Conservation (phyloP, 2,797 vertebrate species). For the Macroramphosus scolopax region DNA sequence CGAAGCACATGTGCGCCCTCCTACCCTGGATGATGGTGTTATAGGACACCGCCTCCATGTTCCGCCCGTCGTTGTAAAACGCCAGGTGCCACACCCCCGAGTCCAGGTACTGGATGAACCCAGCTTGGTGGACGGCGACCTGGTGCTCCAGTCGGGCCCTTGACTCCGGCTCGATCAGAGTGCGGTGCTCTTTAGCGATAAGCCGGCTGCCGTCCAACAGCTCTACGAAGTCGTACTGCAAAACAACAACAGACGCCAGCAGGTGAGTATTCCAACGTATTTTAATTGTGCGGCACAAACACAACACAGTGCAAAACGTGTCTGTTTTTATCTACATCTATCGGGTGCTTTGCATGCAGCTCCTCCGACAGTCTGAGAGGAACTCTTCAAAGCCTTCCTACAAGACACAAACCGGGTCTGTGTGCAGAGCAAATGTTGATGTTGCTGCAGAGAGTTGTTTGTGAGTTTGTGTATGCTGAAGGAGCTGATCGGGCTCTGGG, state of each 20-base stretch:
- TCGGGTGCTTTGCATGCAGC: constrained; percentile 33
- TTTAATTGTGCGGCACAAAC: too few species aligned
- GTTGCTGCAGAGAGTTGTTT: constrained; percentile 57
- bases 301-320: too few species aligned
- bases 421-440: constrained; percentile 55
- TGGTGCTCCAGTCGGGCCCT: constrained; percentile 80
- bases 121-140: constrained; percentile 90
- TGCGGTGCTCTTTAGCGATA: constrained; percentile 89
- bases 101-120: constrained; percentile 97
- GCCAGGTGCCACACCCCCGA: constrained; percentile 97
- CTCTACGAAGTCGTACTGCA: constrained; percentile 97
- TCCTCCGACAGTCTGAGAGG: constrained; percentile 26
- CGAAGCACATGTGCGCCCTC: constrained; percentile 38
- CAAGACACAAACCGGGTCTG: constrained; percentile 44
- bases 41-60: constrained; percentile 88
- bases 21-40: constrained; percentile 95
- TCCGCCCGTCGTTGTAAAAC: constrained; percentile 96
- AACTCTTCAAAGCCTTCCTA: constrained; percentile 86
- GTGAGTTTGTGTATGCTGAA: constrained; percentile 60
- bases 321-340: constrained; percentile 5
- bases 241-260: constrained; percentile 25
- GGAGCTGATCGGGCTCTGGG: constrained; percentile 53
- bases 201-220: constrained; percentile 94
- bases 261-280: too few species aligned
- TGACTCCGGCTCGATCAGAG: constrained; percentile 79